Evolutionary conservation across 2,888 invertebrate species (phyloP), one percentile per base, ranked within the genome.

Genomic region (Cephalotes varians): DNA sequence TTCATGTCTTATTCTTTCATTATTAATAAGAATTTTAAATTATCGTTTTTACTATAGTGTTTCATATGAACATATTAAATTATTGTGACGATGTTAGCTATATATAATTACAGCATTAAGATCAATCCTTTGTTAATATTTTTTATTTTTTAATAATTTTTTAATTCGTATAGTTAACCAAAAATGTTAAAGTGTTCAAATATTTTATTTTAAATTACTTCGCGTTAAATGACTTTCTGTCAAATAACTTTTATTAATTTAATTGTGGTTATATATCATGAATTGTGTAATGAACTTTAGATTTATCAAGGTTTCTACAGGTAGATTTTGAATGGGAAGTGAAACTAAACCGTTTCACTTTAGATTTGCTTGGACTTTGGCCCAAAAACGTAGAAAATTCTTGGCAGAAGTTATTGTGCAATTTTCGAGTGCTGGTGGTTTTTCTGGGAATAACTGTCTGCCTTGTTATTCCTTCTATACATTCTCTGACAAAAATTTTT

Each of bases 261-360:
- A 58, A 15, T 58, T 28, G 28, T 28, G 15, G 6, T 2, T 56
- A 15, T 56, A 25, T 25, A 3, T 54, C 4, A 12, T 54, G 1
- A 25, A 25, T 60, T 34, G 3, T 34, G 2, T n/a, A n/a, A 12
- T 21, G 2, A 37, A 21, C 51, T 15, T 21, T 1, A 6, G 15
- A 37, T 5, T 49, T 49, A 34, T 69, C 12, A 49, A 69, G 7
- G 2, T 31, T 28, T 69, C 28, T 67, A 31, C 49, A 49, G n/a
- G n/a, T n/a, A n/a, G 85, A 80, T 62, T 84, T 76, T 21, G 79
- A 81, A 60, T 86, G 86, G 86, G 84, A 80, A 9, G 51, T 84
- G 44, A 54, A 28, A 2, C 2, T 82, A 18, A 83, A 80, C 21
- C 84, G 84, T 6, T 10, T 12, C 54, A 47, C 37, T n/a, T 56